A percentile compares a stretch with the other conserved stretches of the same genome.
phyloP scores from a whole-genome alignment of 2,888 invertebrate genomes.

The Drosophila rellima region DNA sequence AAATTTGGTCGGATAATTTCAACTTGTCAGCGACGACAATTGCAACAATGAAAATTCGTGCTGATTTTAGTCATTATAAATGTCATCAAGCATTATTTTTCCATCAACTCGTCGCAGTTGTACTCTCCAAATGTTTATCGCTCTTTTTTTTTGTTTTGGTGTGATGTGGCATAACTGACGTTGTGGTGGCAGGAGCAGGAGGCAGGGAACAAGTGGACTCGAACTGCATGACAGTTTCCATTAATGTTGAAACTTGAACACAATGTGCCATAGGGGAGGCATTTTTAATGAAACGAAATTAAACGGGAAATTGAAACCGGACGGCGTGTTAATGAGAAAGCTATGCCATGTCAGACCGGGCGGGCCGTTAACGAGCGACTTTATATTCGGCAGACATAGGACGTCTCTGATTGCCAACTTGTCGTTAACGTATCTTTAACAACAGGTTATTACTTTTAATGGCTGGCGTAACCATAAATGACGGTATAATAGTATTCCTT shows the following conservation, averaged over 20 bases:
- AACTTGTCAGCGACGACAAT: conserved; percentile 20
- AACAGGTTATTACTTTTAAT: conserved; percentile 57
- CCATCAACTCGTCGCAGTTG: conserved; percentile 67
- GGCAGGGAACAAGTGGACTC: neutral
- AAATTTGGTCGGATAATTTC: conserved; percentile 28
- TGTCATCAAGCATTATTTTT: conserved; percentile 75
- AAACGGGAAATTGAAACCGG: conserved; percentile 80
- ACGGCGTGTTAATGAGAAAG: conserved; percentile 74
- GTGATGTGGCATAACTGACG: neutral
- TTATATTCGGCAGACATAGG: conserved; percentile 38
- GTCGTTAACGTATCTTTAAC: conserved; percentile 45
- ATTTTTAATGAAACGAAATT: conserved; percentile 74
- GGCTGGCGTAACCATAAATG: conserved; percentile 34
- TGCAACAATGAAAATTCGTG: conserved; percentile 33
- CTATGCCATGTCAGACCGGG: conserved; percentile 51
- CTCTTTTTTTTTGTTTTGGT: conserved; percentile 19
- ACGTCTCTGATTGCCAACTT: conserved; percentile 43
- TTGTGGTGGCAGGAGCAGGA: neutral
- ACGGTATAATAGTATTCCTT: conserved; percentile 22
- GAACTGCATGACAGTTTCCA: conserved; percentile 55
- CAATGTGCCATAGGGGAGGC: conserved; percentile 44
- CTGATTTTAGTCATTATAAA: conserved; percentile 75
- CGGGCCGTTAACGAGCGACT: conserved; percentile 56
- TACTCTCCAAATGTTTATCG: conserved; percentile 64
- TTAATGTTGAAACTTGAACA: conserved; percentile 48